Percentiles rank a stretch among this genome's conserved stretches.
phyloP scores from a whole-genome alignment of 2,113 vertebrate species.

The Acanthisitta chloris region DNA sequence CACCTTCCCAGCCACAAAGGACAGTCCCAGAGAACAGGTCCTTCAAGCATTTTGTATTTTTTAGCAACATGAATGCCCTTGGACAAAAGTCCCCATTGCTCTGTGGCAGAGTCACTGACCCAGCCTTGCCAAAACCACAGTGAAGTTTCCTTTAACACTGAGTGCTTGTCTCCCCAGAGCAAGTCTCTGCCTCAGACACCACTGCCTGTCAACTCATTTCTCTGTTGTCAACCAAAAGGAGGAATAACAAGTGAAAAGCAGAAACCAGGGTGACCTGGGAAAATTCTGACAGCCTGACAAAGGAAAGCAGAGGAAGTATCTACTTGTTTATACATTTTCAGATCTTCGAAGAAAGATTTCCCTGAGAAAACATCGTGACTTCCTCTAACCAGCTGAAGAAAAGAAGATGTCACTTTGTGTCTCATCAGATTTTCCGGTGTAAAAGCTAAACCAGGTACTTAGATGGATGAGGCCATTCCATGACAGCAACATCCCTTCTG shows the following conservation, averaged over 20 bases:
- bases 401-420: neutral
- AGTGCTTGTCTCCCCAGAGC: neutral
- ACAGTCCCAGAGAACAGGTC: neutral
- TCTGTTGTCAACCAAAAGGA: neutral
- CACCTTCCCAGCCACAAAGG: neutral
- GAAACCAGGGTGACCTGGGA: neutral
- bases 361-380: slow-evolving; percentile 18
- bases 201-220: slow-evolving; percentile 4
- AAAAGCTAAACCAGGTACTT: slow-evolving; percentile 3
- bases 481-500: neutral
- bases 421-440: neutral
- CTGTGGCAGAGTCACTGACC: neutral
- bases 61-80: neutral
- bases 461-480: neutral
- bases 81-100: neutral
- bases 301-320: neutral
- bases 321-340: slow-evolving; percentile 20
- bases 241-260: slow-evolving; percentile 35
- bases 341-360: neutral
- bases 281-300: slow-evolving; percentile 26
- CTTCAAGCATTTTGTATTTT: neutral
- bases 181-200: neutral
- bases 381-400: neutral
- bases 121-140: neutral
- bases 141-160: neutral